phyloP scores from a whole-genome alignment of 2,888 invertebrate genomes.

The Parnassius orleans region DNA sequence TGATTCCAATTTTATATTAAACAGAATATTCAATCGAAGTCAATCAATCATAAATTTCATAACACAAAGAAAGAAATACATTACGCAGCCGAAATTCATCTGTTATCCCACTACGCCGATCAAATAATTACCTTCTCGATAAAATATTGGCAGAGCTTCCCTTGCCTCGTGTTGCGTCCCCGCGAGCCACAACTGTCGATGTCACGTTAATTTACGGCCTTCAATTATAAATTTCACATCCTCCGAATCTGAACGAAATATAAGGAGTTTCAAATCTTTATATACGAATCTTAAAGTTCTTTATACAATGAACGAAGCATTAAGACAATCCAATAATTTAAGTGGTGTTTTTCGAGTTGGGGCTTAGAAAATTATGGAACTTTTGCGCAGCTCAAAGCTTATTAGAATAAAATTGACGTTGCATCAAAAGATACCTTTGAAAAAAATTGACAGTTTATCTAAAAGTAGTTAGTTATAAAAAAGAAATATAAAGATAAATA shows the following conservation, averaged over 20 bases:
- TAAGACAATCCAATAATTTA: background rate
- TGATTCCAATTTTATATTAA: background rate
- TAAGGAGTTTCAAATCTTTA: background rate
- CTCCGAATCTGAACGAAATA: slow-evolving; percentile 30
- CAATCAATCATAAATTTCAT: slow-evolving; percentile 54
- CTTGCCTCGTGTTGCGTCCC: slow-evolving; percentile 42
- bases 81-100: slow-evolving; percentile 50
- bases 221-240: slow-evolving; percentile 79
- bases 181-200: slow-evolving; percentile 77
- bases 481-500: slow-evolving; percentile 50
- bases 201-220: slow-evolving; percentile 81
- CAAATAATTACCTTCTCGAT: slow-evolving; percentile 76
- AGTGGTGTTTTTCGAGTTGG: background rate
- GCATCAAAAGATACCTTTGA: background rate
- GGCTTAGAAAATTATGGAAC: background rate
- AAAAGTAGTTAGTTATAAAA: background rate
- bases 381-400: background rate
- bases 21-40: slow-evolving; percentile 8
- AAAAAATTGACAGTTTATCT: background rate
- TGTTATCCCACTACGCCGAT: slow-evolving; percentile 60
- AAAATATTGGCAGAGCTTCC: slow-evolving; percentile 72
- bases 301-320: background rate
- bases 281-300: background rate
- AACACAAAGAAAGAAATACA: slow-evolving; percentile 53
- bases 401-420: background rate